A percentile compares a stretch with the other conserved stretches of the same genome.
Evolutionary conservation across 2,888 invertebrate genomes (phyloP).

Genomic region (Perizoma affinitatum): DNA sequence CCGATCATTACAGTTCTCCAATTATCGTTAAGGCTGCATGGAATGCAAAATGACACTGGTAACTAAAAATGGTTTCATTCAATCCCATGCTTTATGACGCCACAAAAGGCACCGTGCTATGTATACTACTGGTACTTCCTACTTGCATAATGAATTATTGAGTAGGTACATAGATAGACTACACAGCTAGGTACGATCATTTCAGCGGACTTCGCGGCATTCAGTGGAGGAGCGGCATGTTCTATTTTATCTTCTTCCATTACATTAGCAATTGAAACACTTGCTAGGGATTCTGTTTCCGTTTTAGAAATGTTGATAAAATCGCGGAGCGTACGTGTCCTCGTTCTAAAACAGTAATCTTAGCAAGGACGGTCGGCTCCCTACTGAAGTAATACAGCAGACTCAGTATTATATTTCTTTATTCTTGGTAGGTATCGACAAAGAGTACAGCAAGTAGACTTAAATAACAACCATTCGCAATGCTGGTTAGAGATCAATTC

Average conservation of each 20-base stretch:
- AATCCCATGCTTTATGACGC: constrained; percentile 20
- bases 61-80: constrained; percentile 24
- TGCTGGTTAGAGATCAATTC: no score
- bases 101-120: constrained; percentile 23
- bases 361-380: constrained; percentile 49
- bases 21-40: constrained; percentile 24
- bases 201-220: constrained; percentile 50
- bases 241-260: constrained; percentile 55
- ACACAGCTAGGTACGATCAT: constrained; percentile 38
- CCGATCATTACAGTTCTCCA: constrained; percentile 30
- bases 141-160: constrained; percentile 49
- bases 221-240: constrained; percentile 42
- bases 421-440: no score
- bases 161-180: constrained; percentile 27
- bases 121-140: constrained; percentile 34
- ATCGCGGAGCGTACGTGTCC: constrained; percentile 48
- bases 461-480: no score
- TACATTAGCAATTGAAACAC: constrained; percentile 58
- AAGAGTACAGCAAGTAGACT: no score
- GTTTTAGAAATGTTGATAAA: constrained; percentile 54
- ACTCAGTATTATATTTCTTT: no score
- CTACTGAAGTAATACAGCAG: no score
- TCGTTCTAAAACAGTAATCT: constrained; percentile 59
- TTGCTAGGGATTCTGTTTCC: constrained; percentile 54
- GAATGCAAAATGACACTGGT: constrained; percentile 26